phyloP scores from a whole-genome alignment of 2,113 vertebrate species.

The Junco hyemalis region DNA sequence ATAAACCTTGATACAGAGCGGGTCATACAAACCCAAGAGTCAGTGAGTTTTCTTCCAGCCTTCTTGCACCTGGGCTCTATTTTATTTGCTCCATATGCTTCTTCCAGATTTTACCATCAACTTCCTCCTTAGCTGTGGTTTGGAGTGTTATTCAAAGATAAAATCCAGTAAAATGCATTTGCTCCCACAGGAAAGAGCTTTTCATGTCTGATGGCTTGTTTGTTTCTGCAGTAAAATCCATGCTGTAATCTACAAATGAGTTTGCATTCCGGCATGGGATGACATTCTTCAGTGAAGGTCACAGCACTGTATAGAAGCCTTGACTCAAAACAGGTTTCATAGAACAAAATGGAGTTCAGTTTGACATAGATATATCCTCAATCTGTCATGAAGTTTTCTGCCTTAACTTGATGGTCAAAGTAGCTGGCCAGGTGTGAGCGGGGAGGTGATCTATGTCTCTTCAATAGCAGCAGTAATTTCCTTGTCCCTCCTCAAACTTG shows the following conservation, averaged over 20 bases:
- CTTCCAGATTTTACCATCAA: neutral
- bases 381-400: conserved; percentile 15
- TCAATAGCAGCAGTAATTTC: conserved; percentile 50
- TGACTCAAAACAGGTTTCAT: neutral
- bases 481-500: conserved; percentile 12
- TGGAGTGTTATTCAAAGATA: neutral
- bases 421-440: conserved; percentile 32
- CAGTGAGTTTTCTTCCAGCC: neutral
- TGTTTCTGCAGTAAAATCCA: conserved; percentile 5
- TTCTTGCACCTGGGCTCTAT: neutral
- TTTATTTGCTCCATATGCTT: neutral
- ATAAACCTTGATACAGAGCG: neutral
- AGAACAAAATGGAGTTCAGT: conserved; percentile 22
- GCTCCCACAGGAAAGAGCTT: neutral
- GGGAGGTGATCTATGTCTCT: conserved; percentile 39
- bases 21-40: neutral
- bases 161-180: neutral
- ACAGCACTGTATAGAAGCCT: neutral
- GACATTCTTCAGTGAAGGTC: conserved; percentile 23
- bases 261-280: neutral
- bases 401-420: conserved; percentile 29
- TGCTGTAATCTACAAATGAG: conserved; percentile 12
- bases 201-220: neutral
- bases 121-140: neutral
- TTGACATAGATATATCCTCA: conserved; percentile 21